Evolutionary conservation across 2,888 invertebrate genomes (phyloP).

Genomic region (Cheilosia pagana): DNA sequence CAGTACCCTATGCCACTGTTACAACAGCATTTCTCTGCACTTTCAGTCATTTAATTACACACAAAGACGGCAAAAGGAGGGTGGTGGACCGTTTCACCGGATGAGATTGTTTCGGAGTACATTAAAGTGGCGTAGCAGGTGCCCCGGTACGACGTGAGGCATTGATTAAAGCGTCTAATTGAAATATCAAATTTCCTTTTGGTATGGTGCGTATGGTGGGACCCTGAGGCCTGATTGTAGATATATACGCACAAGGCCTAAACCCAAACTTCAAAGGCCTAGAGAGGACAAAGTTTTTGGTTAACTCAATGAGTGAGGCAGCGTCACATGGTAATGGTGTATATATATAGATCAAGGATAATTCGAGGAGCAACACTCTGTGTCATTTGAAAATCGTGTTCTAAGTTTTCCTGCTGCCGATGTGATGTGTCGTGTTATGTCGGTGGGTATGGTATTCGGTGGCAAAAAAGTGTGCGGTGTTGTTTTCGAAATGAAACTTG

Average conservation of each 20-base stretch:
- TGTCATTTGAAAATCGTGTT: constrained; percentile 66
- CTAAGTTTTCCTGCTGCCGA: constrained; percentile 46
- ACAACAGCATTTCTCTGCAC: constrained; percentile 43
- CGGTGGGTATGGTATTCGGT: not conserved
- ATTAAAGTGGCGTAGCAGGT: constrained; percentile 74
- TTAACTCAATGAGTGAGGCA: constrained; percentile 64
- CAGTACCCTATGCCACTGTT: constrained; percentile 38
- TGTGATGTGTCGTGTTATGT: constrained; percentile 27
- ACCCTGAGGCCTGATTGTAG: not conserved
- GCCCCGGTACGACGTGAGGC: constrained; percentile 70
- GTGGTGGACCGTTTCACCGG: constrained; percentile 15
- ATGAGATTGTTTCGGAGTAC: constrained; percentile 58
- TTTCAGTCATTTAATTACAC: constrained; percentile 70
- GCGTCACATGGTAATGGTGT: constrained; percentile 53
- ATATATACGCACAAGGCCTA: constrained; percentile 18
- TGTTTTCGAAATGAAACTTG: constrained; percentile 59
- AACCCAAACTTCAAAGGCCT: constrained; percentile 61
- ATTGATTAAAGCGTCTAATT: constrained; percentile 75
- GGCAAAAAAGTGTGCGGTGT: constrained; percentile 7
- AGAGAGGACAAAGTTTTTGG: constrained; percentile 68
- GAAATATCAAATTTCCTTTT: constrained; percentile 73
- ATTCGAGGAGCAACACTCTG: constrained; percentile 60
- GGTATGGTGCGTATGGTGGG: not conserved
- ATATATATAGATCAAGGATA: constrained; percentile 60
- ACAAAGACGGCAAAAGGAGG: constrained; percentile 50